A percentile compares a stretch with the other conserved stretches of the same genome.
Evolutionary conservation across 2,113 vertebrate genomes (phyloP).

Genomic region (Corapipo altera): DNA sequence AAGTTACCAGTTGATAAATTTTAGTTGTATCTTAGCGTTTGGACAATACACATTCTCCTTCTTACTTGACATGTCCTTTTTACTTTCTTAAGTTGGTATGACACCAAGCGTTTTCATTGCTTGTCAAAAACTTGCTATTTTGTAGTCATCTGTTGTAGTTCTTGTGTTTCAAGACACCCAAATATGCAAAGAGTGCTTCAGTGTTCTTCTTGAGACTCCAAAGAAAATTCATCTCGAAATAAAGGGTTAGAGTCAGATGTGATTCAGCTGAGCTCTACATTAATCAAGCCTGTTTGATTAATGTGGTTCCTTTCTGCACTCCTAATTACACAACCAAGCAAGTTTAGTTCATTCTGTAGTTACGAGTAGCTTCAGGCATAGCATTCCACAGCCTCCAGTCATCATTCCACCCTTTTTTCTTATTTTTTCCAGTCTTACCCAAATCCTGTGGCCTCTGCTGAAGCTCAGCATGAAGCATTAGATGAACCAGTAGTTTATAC

Average conservation of each 20-base stretch:
- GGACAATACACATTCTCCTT: neutral
- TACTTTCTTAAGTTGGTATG: neutral
- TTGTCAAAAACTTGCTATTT: neutral
- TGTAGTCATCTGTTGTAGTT: neutral
- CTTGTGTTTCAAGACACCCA: neutral
- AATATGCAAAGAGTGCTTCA: neutral
- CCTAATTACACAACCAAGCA: neutral
- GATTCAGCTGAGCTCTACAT: neutral
- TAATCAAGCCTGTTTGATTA: neutral
- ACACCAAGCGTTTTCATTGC: neutral
- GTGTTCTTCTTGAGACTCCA: neutral
- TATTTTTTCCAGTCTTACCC: neutral
- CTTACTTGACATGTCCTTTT: neutral
- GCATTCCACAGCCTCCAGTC: neutral
- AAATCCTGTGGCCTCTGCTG: neutral
- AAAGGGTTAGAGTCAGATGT: neutral
- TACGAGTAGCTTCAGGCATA: neutral
- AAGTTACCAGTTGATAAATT: neutral
- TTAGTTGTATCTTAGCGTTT: neutral
- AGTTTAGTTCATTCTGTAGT: neutral
- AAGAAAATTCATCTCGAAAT: neutral
- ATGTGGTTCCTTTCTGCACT: neutral
- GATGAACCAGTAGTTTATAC: neutral
- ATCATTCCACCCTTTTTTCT: neutral
- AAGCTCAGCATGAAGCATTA: neutral